Evolutionary conservation across 35 echinoderm and acorn worm genomes (phyloP).

Genomic region (Diadema setosum): DNA sequence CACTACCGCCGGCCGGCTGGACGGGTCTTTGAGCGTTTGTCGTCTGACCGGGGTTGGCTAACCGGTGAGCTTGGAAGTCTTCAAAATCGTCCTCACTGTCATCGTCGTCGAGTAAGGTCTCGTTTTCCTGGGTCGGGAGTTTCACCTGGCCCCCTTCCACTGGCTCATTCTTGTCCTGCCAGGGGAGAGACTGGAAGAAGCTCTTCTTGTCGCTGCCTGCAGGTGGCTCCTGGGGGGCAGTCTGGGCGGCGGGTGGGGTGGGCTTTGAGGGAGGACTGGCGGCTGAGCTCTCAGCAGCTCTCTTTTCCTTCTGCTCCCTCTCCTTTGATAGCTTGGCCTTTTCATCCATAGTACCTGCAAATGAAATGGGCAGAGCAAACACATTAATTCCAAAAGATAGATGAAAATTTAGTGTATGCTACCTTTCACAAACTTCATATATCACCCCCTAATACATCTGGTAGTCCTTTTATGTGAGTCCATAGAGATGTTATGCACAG

Average conservation of each 20-base stretch:
- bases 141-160: background rate
- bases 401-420: no score
- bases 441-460: no score
- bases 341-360: conserved; percentile 63
- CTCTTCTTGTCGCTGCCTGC: background rate
- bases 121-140: conserved; percentile 22
- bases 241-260: background rate
- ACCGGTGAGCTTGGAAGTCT: background rate
- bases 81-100: conserved; percentile 56
- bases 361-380: no score
- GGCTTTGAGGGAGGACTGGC: background rate
- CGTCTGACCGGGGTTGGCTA: conserved; percentile 17
- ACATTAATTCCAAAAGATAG: no score
- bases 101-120: conserved; percentile 55
- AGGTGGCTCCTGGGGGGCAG: background rate
- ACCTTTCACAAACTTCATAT: no score
- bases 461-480: no score
- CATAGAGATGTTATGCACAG: no score
- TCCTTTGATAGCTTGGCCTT: conserved; percentile 50
- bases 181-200: conserved; percentile 24
- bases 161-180: conserved; percentile 13
- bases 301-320: background rate
- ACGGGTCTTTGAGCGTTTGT: background rate
- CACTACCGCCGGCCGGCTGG: background rate
- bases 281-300: background rate